Evolutionary conservation across 2,113 vertebrate genomes (phyloP).

Genomic region (Gambusia holbrooki): DNA sequence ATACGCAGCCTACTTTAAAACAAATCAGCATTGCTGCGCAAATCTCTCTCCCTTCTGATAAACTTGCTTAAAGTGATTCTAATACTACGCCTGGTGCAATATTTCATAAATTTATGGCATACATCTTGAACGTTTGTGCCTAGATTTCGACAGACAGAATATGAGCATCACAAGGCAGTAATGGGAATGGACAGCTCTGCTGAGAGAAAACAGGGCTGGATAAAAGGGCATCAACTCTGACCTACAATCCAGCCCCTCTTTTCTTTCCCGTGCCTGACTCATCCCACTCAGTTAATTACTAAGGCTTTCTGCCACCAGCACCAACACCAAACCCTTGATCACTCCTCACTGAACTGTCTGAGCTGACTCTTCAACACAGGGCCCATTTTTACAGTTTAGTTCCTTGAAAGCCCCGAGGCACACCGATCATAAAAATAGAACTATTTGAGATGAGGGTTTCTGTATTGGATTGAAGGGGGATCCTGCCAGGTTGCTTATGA

Average conservation of each 20-base stretch:
- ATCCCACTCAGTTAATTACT: slow-evolving; percentile 67
- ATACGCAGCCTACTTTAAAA: slow-evolving; percentile 33
- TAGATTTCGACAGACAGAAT: slow-evolving; percentile 4
- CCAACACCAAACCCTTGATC: slow-evolving; percentile 36
- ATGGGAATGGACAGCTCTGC: slow-evolving; percentile 1
- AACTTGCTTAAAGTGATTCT: slow-evolving; percentile 21
- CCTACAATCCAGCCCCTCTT: slow-evolving; percentile 49
- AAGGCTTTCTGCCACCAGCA: slow-evolving; percentile 47
- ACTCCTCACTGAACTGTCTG: slow-evolving; percentile 30
- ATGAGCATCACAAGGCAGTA: not conserved
- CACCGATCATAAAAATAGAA: not conserved
- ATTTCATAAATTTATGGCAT: not conserved
- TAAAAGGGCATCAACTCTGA: slow-evolving; percentile 58
- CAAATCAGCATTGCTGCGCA: slow-evolving; percentile 18
- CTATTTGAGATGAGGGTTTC: slow-evolving; percentile 5
- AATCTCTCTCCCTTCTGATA: slow-evolving; percentile 3
- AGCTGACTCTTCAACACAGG: slow-evolving; percentile 39
- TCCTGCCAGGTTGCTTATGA: slow-evolving; percentile 34
- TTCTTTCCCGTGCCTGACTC: slow-evolving; percentile 52
- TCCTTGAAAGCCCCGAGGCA: slow-evolving; percentile 49
- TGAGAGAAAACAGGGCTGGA: slow-evolving; percentile 14
- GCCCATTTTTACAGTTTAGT: slow-evolving; percentile 35
- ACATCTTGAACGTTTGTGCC: not conserved
- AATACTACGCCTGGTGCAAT: slow-evolving; percentile 3
- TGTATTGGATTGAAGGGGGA: slow-evolving; percentile 28